A percentile compares a stretch with the other conserved stretches of the same genome.
These are phyloP conservation scores for Drosophila erecta DNA, from an alignment of 1,140 invertebrate species.

Conservation along the genomic window DNA sequence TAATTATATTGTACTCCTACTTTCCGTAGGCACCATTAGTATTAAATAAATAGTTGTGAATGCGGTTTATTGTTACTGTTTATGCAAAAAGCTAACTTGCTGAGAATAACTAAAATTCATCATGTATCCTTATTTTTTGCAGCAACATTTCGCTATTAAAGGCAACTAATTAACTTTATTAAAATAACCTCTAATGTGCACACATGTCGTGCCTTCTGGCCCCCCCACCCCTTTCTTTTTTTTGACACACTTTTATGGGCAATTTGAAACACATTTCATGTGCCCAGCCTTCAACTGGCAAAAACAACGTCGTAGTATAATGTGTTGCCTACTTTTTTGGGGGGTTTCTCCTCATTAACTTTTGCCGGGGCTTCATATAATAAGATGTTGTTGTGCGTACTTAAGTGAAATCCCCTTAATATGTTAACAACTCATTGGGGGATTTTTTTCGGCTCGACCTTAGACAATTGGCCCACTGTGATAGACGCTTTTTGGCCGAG, in stretches of 20 bases:
- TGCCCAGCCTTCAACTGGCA: constrained; percentile 18
- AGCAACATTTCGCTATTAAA: constrained; percentile 18
- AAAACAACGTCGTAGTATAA: constrained; percentile 40
- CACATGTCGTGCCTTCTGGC: constrained; percentile 30
- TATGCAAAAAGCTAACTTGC: too few species aligned
- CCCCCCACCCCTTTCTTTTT: not conserved
- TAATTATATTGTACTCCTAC: not conserved
- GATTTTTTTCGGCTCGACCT: constrained; percentile 12
- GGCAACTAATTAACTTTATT: constrained; percentile 18
- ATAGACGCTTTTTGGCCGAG: constrained; percentile 1
- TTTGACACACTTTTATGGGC: constrained; percentile 60
- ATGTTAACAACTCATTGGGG: constrained; percentile 77
- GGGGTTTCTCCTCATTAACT: constrained; percentile 63
- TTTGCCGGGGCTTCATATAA: constrained; percentile 15
- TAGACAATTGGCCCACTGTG: constrained; percentile 15
- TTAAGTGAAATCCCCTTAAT: constrained; percentile 79
- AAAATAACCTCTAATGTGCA: constrained; percentile 28
- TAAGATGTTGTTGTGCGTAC: constrained; percentile 43
- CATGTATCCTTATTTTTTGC: not conserved
- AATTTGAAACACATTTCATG: constrained; percentile 75
- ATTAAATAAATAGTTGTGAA: too few species aligned
- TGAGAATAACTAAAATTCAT: not conserved
- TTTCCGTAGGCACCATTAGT: too few species aligned
- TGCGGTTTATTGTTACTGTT: too few species aligned
- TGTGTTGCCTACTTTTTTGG: constrained; percentile 58